Conservation (phyloP, 1,140 invertebrate species). For the Druon quercuslanigerum region DNA sequence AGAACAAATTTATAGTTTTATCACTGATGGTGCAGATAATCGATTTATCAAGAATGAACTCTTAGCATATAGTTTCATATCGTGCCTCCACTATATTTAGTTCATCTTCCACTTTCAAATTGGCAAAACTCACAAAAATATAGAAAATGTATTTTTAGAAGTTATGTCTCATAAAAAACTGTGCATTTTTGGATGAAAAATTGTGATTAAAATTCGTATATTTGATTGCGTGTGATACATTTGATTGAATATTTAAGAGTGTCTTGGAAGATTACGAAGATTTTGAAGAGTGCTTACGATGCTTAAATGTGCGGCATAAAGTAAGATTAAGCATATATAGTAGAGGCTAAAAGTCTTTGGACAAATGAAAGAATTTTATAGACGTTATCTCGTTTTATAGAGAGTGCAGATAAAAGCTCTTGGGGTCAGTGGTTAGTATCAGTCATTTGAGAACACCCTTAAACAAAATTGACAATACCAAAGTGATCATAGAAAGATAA, state of each 20-base stretch:
- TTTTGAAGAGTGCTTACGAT: not conserved
- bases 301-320: not conserved
- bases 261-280: not conserved
- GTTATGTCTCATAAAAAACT: too few relatives aligned
- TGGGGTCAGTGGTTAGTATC: not conserved
- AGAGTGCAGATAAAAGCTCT: not conserved
- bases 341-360: not conserved
- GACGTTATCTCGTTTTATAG: not conserved
- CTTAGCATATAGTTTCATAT: too few relatives aligned
- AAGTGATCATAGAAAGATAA: not conserved
- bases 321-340: not conserved
- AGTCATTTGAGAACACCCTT: not conserved
- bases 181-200: too few relatives aligned
- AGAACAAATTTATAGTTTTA: too few relatives aligned
- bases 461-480: not conserved
- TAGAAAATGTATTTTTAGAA: too few relatives aligned
- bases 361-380: slow-evolving; percentile 4
- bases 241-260: not conserved
- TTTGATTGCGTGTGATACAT: not conserved
- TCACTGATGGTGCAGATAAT: too few relatives aligned
- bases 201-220: too few relatives aligned
- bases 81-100: too few relatives aligned
- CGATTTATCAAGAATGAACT: too few relatives aligned
- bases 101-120: too few relatives aligned
- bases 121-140: too few relatives aligned